These are phyloP conservation scores for Anguilla marmorata DNA, from an alignment of 2,797 vertebrate genomes.

Conservation along the genomic window DNA sequence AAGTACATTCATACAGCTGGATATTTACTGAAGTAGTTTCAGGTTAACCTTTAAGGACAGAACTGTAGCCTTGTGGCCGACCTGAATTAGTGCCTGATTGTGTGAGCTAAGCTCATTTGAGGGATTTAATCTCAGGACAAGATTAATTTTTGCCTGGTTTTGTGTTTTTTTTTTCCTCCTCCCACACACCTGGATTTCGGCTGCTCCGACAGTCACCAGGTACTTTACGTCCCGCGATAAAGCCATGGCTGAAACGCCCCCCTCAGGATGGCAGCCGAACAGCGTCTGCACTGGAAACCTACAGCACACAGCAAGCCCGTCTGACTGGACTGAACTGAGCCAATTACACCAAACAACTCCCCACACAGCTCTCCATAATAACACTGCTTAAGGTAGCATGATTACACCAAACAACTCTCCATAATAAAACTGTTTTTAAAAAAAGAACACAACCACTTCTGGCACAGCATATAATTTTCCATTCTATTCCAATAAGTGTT, in stretches of 20 bases:
- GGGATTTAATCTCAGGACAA: neutral
- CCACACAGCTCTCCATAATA: neutral
- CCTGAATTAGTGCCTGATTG: neutral
- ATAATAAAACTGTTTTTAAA: neutral
- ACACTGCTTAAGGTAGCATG: neutral
- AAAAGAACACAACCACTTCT: neutral
- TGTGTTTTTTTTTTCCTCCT: neutral
- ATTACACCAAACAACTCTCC: neutral
- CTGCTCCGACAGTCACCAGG: conserved; percentile 80
- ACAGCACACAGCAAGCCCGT: conserved; percentile 31
- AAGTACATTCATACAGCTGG: neutral
- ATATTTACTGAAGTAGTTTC: neutral
- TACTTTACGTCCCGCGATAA: conserved; percentile 80
- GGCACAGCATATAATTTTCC: neutral
- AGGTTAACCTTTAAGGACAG: neutral
- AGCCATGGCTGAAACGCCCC: conserved; percentile 73
- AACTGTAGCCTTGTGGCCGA: neutral
- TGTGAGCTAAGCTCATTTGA: neutral
- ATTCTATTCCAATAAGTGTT: neutral
- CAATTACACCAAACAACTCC: neutral
- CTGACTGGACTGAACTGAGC: neutral
- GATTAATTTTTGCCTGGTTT: neutral
- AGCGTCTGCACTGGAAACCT: conserved; percentile 88
- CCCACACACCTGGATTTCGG: conserved; percentile 76
- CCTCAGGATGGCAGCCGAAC: conserved; percentile 77